Evolutionary conservation across 1,140 invertebrate genomes (phyloP).

Genomic region (Ceratosolen fusciceps): DNA sequence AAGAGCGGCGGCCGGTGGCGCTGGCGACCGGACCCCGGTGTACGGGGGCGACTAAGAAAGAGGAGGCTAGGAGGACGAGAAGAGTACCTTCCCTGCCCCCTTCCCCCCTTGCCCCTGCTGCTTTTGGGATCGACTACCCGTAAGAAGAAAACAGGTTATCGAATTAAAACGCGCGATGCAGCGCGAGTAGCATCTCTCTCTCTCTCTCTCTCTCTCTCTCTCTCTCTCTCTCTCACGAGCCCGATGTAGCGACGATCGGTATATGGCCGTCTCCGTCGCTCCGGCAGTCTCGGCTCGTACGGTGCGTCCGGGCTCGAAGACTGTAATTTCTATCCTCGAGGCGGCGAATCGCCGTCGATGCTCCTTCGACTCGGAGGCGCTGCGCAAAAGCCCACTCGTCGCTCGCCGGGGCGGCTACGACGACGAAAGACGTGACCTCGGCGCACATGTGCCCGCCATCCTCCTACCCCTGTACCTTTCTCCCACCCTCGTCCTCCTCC

Average conservation of each 20-base stretch:
- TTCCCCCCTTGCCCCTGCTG: not conserved
- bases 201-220: constrained; percentile 28
- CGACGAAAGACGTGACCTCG: constrained; percentile 36
- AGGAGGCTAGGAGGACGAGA: constrained; percentile 21
- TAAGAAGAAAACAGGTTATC: constrained; percentile 64
- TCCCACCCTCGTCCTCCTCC: not conserved
- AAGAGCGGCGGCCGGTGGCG: too few relatives aligned
- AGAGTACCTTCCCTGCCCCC: constrained; percentile 15
- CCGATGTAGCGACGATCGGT: too few relatives aligned
- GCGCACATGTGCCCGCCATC: constrained; percentile 13
- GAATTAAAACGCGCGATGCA: constrained; percentile 57
- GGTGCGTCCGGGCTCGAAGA: constrained; percentile 41
- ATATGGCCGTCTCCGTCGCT: too few relatives aligned
- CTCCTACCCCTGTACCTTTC: not conserved
- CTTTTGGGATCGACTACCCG: constrained; percentile 51
- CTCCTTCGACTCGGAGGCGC: not conserved
- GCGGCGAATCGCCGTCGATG: constrained; percentile 28
- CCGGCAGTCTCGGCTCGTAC: too few relatives aligned
- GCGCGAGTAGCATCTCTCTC: constrained; percentile 6
- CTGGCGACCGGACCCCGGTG: too few relatives aligned
- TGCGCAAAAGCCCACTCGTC: constrained; percentile 5
- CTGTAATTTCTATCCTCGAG: constrained; percentile 58
- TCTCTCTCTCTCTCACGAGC: constrained; percentile 31
- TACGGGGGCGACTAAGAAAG: not conserved
- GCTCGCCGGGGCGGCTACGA: not conserved